phyloP scores from a whole-genome alignment of 2,797 vertebrate genomes.

The Hydrophis major region DNA sequence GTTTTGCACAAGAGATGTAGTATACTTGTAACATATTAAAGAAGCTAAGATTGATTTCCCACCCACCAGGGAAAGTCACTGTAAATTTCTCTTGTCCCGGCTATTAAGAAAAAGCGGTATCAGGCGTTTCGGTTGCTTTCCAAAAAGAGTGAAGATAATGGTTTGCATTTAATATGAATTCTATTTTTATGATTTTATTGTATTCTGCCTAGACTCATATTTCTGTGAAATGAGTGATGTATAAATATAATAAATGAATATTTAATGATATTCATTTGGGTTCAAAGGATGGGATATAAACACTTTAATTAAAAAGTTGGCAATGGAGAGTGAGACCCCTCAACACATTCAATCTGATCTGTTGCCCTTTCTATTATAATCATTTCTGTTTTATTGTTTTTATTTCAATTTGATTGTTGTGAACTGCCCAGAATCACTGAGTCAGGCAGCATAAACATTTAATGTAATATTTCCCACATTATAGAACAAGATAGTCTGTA shows the following conservation, averaged over 20 bases:
- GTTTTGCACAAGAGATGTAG: background rate
- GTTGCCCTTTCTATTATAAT: background rate
- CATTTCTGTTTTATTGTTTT: background rate
- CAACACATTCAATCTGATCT: background rate
- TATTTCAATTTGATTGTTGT: background rate
- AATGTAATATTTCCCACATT: background rate
- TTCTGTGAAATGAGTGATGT: background rate
- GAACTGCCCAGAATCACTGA: background rate
- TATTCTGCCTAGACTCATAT: background rate
- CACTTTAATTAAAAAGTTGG: background rate
- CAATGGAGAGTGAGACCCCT: background rate
- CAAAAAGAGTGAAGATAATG: background rate
- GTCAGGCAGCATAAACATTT: background rate
- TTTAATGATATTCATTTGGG: background rate
- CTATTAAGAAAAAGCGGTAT: background rate
- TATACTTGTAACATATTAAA: background rate
- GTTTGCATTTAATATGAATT: background rate
- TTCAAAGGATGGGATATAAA: background rate
- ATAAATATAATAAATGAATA: background rate
- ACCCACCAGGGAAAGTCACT: background rate
- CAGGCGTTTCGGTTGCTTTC: background rate
- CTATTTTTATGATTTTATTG: background rate
- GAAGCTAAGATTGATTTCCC: background rate
- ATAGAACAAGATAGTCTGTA: background rate
- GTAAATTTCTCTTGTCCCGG: background rate